These are phyloP conservation scores for Amazona guildingii DNA, from an alignment of 2,113 vertebrate species.

Conservation along the genomic window DNA sequence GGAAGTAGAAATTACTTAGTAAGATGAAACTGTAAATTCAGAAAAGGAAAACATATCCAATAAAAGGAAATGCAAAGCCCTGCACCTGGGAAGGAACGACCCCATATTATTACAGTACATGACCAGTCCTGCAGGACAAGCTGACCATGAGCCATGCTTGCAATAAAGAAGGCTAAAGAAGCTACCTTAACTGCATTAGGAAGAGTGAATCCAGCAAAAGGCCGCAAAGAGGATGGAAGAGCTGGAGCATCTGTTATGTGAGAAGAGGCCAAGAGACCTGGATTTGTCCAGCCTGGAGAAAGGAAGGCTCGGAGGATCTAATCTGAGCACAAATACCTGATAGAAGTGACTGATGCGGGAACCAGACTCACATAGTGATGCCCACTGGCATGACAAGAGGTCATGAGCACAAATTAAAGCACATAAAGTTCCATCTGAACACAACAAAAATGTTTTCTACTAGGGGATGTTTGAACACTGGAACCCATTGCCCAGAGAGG, in stretches of 20 bases:
- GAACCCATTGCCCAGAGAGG: not conserved
- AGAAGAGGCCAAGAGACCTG: not conserved
- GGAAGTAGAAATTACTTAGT: not conserved
- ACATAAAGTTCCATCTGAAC: not conserved
- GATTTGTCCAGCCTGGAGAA: not conserved
- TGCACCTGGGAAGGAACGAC: not conserved
- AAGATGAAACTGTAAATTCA: not conserved
- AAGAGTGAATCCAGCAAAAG: not conserved
- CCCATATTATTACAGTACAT: not conserved
- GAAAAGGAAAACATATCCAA: not conserved
- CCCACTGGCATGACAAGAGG: not conserved
- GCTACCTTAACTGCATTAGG: too few relatives aligned
- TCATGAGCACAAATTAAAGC: not conserved
- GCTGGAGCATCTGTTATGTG: not conserved
- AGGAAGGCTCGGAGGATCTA: not conserved
- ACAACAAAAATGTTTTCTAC: not conserved
- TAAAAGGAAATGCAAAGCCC: not conserved
- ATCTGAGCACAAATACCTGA: not conserved
- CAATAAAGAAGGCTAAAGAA: not conserved
- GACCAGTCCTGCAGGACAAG: fast-evolving
- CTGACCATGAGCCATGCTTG: not conserved
- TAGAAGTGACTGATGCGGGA: not conserved
- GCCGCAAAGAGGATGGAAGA: not conserved
- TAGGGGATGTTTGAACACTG: not conserved
- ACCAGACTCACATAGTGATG: not conserved